A percentile compares a stretch with the other conserved stretches of the same genome.
Conservation (phyloP, 1,140 invertebrate genomes). For the Zaprionus taronus region DNA sequence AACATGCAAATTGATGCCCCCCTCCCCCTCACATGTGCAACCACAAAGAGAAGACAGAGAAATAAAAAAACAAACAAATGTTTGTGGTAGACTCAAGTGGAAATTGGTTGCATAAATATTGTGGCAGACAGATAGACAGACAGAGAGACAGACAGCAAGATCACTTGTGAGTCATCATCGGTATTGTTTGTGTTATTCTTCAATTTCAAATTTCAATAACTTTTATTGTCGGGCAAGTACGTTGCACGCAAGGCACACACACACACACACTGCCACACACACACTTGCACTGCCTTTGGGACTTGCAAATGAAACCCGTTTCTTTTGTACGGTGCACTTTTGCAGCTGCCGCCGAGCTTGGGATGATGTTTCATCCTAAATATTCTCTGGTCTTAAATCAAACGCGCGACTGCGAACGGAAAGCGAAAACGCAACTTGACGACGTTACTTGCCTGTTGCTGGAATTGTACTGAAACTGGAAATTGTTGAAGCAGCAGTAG, state of each 20-base stretch:
- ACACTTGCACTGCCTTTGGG: conserved; percentile 34
- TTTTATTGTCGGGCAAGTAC: conserved; percentile 23
- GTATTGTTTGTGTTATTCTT: conserved; percentile 17
- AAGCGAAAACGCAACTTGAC: conserved; percentile 53
- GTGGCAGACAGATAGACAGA: not conserved
- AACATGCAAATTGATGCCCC: conserved; percentile 56
- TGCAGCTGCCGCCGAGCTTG: conserved; percentile 65
- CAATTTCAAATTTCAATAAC: conserved; percentile 53
- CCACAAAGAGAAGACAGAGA: not conserved
- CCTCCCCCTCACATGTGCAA: not conserved
- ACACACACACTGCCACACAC: conserved; percentile 12
- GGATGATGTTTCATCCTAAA: conserved; percentile 55
- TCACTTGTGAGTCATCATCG: conserved; percentile 64
- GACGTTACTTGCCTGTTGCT: conserved; percentile 73
- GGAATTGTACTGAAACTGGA: conserved; percentile 78
- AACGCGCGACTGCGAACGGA: conserved; percentile 51
- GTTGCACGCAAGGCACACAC: conserved; percentile 47
- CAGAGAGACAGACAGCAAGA: not conserved
- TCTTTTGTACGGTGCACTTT: conserved; percentile 62
- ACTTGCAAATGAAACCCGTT: conserved; percentile 71
- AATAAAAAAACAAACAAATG: conserved; percentile 60
- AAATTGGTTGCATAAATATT: conserved; percentile 77
- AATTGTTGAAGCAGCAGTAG: conserved; percentile 31
- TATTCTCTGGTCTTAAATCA: conserved; percentile 56
- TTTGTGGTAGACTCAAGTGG: conserved; percentile 59